Evolutionary conservation across 2,888 invertebrate species (phyloP).

Genomic region (Drosophila demipolita): DNA sequence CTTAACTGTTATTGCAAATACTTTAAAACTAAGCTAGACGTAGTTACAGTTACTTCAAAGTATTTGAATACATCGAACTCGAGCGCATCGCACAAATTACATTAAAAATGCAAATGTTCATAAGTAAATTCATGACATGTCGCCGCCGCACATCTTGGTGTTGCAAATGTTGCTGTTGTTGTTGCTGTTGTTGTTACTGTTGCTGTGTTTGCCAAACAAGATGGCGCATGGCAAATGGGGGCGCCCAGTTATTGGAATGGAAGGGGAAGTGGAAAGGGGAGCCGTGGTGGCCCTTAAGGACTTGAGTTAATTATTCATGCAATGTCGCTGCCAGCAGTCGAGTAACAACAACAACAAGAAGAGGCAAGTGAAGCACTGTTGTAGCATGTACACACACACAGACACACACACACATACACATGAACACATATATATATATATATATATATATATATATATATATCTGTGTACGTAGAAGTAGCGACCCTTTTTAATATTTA

Average conservation of each 20-base stretch:
- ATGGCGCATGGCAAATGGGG: slow-evolving; percentile 69
- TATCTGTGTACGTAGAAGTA: slow-evolving; percentile 25
- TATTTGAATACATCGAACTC: slow-evolving; percentile 21
- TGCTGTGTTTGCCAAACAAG: slow-evolving; percentile 64
- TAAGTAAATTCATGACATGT: slow-evolving; percentile 78
- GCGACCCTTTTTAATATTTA: slow-evolving; percentile 81
- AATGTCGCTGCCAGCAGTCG: slow-evolving; percentile 73
- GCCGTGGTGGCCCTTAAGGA: slow-evolving; percentile 46
- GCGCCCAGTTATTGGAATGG: slow-evolving; percentile 8
- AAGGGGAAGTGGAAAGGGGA: slow-evolving; percentile 3
- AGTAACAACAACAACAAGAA: slow-evolving; percentile 41
- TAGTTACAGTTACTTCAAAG: neutral
- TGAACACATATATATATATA: neutral
- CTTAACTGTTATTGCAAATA: neutral
- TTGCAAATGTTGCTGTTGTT: slow-evolving; percentile 28
- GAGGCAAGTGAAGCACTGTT: slow-evolving; percentile 34
- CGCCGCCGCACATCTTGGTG: slow-evolving; percentile 55
- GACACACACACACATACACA: too few relatives aligned
- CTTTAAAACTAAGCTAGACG: neutral
- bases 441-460: neutral
- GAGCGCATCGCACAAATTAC: slow-evolving; percentile 70
- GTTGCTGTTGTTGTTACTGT: slow-evolving; percentile 37
- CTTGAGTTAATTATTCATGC: slow-evolving; percentile 80
- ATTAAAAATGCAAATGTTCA: slow-evolving; percentile 80
- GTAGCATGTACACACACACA: too few relatives aligned